Conservation (phyloP, 2,888 invertebrate genomes). For the Sarcophaga variegata region DNA sequence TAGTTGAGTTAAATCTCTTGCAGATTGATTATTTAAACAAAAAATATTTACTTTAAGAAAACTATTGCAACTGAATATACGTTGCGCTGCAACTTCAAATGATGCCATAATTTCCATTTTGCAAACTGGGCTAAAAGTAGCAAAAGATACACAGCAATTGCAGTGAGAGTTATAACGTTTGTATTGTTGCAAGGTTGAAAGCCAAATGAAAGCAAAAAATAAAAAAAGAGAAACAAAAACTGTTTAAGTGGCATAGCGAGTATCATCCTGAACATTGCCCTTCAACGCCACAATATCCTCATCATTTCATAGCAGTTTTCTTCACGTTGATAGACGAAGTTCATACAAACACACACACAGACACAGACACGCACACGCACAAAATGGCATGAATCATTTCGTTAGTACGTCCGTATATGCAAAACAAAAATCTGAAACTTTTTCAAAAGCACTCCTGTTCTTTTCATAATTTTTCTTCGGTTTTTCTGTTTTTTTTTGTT, state of each 20-base stretch:
- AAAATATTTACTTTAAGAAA: constrained; percentile 48
- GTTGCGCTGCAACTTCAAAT: constrained; percentile 31
- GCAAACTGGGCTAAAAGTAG: constrained; percentile 36
- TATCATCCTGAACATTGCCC: not conserved
- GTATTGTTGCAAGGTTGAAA: no score
- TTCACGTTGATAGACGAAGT: not conserved
- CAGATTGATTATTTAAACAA: constrained; percentile 26
- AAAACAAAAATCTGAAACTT: constrained; percentile 16
- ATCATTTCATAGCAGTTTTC: not conserved
- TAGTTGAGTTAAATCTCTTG: not conserved
- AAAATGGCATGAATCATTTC: not conserved
- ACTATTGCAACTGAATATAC: not conserved
- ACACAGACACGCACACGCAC: no score
- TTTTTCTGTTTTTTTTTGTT: not conserved
- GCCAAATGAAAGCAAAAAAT: not conserved
- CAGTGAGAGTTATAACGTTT: no score
- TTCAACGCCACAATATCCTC: not conserved
- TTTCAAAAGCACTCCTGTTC: not conserved
- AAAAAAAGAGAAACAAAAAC: no score
- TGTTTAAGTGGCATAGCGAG: not conserved
- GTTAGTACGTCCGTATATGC: constrained; percentile 13
- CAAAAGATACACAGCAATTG: not conserved
- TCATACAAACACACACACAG: not conserved
- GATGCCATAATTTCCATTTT: constrained; percentile 44
- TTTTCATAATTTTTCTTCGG: not conserved